These are phyloP conservation scores for Molossus molossus DNA, from an alignment of 2,797 vertebrate genomes.

Conservation along the genomic window DNA sequence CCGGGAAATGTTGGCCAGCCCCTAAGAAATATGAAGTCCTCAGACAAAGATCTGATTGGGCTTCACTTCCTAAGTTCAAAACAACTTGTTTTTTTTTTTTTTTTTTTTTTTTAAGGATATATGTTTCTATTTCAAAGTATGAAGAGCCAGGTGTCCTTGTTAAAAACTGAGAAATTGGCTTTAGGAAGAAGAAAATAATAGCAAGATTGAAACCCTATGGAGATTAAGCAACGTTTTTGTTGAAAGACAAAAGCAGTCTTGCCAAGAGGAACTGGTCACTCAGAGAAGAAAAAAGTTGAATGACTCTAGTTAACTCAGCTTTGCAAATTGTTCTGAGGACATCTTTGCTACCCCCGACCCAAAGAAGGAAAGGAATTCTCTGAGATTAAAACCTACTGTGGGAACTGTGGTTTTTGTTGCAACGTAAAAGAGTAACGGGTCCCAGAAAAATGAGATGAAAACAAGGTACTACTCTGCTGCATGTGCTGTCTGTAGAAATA, in stretches of 20 bases:
- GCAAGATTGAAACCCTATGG: conserved; percentile 62
- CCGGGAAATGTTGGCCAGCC: conserved; percentile 32
- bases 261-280: conserved; percentile 70
- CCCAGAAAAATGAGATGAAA: conserved; percentile 77
- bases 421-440: conserved; percentile 57
- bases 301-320: conserved; percentile 73
- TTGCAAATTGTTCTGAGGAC: conserved; percentile 78
- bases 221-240: conserved; percentile 78
- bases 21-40: conserved; percentile 54
- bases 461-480: not conserved
- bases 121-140: conserved; percentile 50
- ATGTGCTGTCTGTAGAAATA: conserved; percentile 8
- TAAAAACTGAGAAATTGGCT: conserved; percentile 28
- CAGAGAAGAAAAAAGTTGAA: conserved; percentile 79
- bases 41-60: not conserved
- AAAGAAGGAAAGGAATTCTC: conserved; percentile 78
- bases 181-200: conserved; percentile 55
- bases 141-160: not conserved
- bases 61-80: conserved; percentile 66
- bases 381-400: conserved; percentile 69
- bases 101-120: conserved; percentile 59
- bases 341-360: conserved; percentile 75
- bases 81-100: conserved; percentile 63
- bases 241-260: conserved; percentile 80
- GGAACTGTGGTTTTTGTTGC: conserved; percentile 67